Percentiles rank a stretch among this genome's conserved stretches.
phyloP scores from a whole-genome alignment of 2,888 invertebrate genomes.

The Clitarchus hookeri region DNA sequence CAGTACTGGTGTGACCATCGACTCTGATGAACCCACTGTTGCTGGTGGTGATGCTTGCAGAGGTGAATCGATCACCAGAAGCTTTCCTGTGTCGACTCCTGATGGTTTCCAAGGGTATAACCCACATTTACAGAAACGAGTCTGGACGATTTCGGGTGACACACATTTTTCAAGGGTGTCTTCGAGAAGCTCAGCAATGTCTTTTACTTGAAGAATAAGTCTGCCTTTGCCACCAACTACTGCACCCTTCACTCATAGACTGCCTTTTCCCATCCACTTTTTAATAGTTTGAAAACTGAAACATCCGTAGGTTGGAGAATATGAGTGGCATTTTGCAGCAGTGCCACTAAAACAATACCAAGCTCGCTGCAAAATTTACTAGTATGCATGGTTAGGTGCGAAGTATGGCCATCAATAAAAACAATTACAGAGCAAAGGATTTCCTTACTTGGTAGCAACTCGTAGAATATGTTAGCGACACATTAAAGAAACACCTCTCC shows the following conservation, averaged over 20 bases:
- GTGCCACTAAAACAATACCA: constrained; percentile 49
- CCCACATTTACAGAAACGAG: not conserved
- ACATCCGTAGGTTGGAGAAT: constrained; percentile 53
- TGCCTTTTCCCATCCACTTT: constrained; percentile 48
- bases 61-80: no score
- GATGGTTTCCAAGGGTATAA: constrained; percentile 21
- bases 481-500: constrained; percentile 41
- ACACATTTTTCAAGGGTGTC: not conserved
- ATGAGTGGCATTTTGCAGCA: constrained; percentile 52
- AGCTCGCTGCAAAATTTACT: constrained; percentile 52
- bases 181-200: constrained; percentile 30
- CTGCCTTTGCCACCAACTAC: constrained; percentile 46
- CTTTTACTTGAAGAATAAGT: constrained; percentile 46
- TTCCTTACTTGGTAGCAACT: constrained; percentile 41
- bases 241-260: constrained; percentile 36
- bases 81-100: not conserved
- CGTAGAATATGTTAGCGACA: constrained; percentile 42
- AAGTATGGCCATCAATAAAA: constrained; percentile 44
- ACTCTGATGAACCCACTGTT: no score
- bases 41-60: not conserved
- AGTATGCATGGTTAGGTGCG: constrained; percentile 48
- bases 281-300: constrained; percentile 50
- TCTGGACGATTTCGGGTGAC: constrained; percentile 15
- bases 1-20: no score
- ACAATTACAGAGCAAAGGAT: constrained; percentile 46